These are phyloP conservation scores for Ariopsis seemanni DNA, from an alignment of 2,113 vertebrate species.

Conservation along the genomic window DNA sequence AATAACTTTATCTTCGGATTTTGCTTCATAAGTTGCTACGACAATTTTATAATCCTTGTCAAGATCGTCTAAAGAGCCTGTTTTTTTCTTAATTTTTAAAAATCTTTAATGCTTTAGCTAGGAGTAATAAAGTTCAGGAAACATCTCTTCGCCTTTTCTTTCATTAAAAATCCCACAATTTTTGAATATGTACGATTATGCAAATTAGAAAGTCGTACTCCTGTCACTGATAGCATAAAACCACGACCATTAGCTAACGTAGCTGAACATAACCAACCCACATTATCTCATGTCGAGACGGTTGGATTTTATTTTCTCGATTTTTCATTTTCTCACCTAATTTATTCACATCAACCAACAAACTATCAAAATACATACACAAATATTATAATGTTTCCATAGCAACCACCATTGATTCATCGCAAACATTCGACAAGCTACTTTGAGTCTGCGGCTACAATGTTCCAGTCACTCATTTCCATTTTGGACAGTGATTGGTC, in stretches of 20 bases:
- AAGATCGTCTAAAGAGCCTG: background rate
- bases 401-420: background rate
- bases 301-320: background rate
- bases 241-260: background rate
- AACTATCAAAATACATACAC: background rate
- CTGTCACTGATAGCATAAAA: background rate
- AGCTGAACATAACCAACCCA: background rate
- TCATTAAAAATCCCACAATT: background rate
- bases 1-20: background rate
- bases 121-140: background rate
- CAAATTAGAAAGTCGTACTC: background rate
- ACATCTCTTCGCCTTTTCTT: background rate
- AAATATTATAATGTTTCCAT: background rate
- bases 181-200: background rate
- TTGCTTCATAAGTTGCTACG: background rate
- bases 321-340: background rate
- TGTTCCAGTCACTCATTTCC: background rate
- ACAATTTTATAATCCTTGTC: background rate
- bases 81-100: background rate
- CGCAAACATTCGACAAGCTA: background rate
- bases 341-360: background rate
- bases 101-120: background rate
- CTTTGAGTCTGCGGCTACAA: background rate
- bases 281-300: background rate
- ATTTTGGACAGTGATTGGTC: background rate